Evolutionary conservation across 2,113 vertebrate genomes (phyloP), one percentile per base, ranked within the genome.

Genomic region (Pungitius pungitius): DNA sequence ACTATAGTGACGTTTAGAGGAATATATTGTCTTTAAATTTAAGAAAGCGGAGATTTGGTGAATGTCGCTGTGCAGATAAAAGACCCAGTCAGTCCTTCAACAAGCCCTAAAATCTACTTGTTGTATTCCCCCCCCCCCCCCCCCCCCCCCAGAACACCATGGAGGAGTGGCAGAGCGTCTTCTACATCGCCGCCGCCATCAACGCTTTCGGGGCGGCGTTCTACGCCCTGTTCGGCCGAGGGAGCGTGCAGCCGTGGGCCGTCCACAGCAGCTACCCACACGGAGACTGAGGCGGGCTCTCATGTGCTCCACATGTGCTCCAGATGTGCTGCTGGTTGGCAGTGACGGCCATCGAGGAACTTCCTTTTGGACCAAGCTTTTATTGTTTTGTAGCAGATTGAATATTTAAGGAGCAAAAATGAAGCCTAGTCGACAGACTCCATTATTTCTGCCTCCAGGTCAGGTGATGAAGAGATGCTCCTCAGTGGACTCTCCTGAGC

Each of bases 131-230:
- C 2, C 13, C 4, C 39, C 14, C 39, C 39, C 12, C 8, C 18
- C 75, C 49, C 70, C 87, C 20, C 84, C 83, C 86, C 24, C 71
- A 99, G 98, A 96, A 97, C 85, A 97, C 96, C 39, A 93, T 97
- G 33, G 88, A 77, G 79, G 95, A 99, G 79, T 99, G 98, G 98
- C 95, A 95, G 86, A 89, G 66, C 0, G 97, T 99, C 27, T 99
- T 99, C 91, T 99, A 93, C 89, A 98, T 99, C 10, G 96, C 97
- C 67, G 97, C 96, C 71, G 91, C 87, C 74, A 96, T 99, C 88
- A 96, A 99, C 83, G 39, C 97, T 13, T 94, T 96, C 40, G 98
- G 98, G 81, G 95, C 97, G 1, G 20, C 93, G 54, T 93, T 98
- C 92, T 99, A 97, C 92, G 83, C 93, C 0, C 15, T 93, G 11